These are phyloP conservation scores for Orestias chungarensis DNA, from an alignment of 2,797 vertebrate genomes.

Conservation along the genomic window DNA sequence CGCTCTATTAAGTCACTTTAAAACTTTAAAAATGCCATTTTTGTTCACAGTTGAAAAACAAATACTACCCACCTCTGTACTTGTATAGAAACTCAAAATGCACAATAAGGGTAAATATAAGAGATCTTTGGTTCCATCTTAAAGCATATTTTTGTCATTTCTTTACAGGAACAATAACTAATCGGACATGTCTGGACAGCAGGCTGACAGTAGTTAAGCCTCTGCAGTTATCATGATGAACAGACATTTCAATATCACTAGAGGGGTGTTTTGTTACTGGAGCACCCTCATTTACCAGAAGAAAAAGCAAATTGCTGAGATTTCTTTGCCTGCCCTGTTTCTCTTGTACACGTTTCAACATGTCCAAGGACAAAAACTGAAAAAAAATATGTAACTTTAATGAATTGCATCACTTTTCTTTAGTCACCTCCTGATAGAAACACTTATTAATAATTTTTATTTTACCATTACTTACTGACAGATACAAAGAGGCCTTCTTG, in stretches of 20 bases:
- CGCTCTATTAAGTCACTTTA: background rate
- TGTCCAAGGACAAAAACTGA: slow-evolving; percentile 13
- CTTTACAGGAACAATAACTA: background rate
- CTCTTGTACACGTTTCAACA: slow-evolving; percentile 51
- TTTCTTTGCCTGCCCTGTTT: slow-evolving; percentile 16
- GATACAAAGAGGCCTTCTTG: background rate
- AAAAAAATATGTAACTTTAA: background rate
- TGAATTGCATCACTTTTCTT: background rate
- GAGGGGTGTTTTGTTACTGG: slow-evolving; percentile 26
- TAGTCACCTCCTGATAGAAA: background rate
- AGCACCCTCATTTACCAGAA: slow-evolving; percentile 19
- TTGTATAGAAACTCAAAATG: background rate
- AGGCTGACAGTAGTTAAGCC: slow-evolving; percentile 38
- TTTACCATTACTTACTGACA: slow-evolving; percentile 3
- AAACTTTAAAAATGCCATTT: background rate
- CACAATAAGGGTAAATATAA: background rate
- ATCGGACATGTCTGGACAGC: slow-evolving; percentile 37
- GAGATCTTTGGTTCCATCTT: background rate
- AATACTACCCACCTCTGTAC: background rate
- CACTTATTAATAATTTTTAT: background rate
- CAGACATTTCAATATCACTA: slow-evolving; percentile 56
- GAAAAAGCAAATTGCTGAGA: slow-evolving; percentile 29
- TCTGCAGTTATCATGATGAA: slow-evolving; percentile 45
- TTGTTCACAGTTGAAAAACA: background rate
- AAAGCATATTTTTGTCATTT: background rate